Conservation (phyloP, 2,113 vertebrate genomes). For the Campylomormyrus tamandua region DNA sequence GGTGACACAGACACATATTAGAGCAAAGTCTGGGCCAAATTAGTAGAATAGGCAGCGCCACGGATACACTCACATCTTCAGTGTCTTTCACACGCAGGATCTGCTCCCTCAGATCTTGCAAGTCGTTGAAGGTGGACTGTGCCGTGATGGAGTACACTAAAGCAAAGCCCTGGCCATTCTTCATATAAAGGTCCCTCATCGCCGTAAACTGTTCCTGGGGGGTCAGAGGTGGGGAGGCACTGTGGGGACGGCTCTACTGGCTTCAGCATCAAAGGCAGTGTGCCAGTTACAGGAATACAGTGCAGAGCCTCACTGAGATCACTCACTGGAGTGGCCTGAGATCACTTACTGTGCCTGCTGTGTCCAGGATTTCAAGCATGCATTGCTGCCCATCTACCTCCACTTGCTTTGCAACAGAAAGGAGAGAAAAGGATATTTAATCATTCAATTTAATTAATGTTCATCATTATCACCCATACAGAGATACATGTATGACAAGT, state of each 20-base stretch:
- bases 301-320: not conserved
- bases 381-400: constrained; percentile 98
- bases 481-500: not conserved
- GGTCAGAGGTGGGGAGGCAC: not conserved
- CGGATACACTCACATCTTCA: constrained; percentile 79
- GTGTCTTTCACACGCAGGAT: constrained; percentile 98
- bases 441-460: not conserved
- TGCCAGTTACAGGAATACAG: not conserved
- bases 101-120: constrained; percentile 97
- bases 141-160: constrained; percentile 99
- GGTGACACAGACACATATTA: not conserved
- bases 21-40: not conserved
- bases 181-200: constrained; percentile 99
- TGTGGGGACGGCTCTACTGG: too few relatives aligned
- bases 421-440: constrained; percentile 7
- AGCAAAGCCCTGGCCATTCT: constrained; percentile 97
- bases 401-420: constrained; percentile 75
- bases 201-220: constrained; percentile 95
- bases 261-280: not conserved
- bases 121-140: constrained; percentile 97
- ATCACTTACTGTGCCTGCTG: constrained; percentile 90
- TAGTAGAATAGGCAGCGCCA: not conserved
- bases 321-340: not conserved
- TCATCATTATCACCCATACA: not conserved
- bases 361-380: constrained; percentile 99